A percentile compares a stretch with the other conserved stretches of the same genome.
Conservation (phyloP, 1,140 invertebrate genomes). For the Lordiphosa clarofinis region DNA sequence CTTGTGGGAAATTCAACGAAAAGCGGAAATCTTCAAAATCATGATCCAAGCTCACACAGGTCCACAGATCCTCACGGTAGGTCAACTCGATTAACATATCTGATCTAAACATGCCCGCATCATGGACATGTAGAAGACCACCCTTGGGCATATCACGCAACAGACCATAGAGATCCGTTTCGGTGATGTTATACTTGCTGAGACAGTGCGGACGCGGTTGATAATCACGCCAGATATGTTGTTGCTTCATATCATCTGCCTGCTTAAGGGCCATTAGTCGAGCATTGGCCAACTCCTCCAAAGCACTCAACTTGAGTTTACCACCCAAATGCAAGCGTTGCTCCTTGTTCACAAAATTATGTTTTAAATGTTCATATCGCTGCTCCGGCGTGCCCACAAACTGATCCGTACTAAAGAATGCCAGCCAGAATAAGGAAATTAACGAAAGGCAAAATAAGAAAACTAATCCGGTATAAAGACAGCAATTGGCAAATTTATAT, state of each 20-base stretch:
- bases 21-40: slow-evolving; percentile 79
- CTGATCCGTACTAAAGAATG: slow-evolving; percentile 11
- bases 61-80: slow-evolving; percentile 35
- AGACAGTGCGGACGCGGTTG: slow-evolving; percentile 82
- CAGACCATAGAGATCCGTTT: slow-evolving; percentile 85
- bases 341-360: slow-evolving; percentile 17
- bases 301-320: slow-evolving; percentile 10
- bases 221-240: slow-evolving; percentile 35
- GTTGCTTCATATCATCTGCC: slow-evolving; percentile 24
- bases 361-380: slow-evolving; percentile 16
- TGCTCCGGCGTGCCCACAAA: slow-evolving; percentile 4
- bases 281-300: slow-evolving; percentile 42
- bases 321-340: slow-evolving; percentile 29
- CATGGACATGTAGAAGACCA: slow-evolving; percentile 86
- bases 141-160: slow-evolving; percentile 87
- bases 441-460: slow-evolving; percentile 20
- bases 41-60: slow-evolving; percentile 37
- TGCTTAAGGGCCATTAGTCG: slow-evolving; percentile 29
- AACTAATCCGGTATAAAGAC: slow-evolving; percentile 11
- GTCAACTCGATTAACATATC: slow-evolving; percentile 80
- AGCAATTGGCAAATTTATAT: background rate
- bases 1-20: slow-evolving; percentile 34
- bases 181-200: slow-evolving; percentile 82
- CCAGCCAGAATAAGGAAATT: slow-evolving; percentile 30
- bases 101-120: slow-evolving; percentile 83